Evolutionary conservation across 2,888 invertebrate genomes (phyloP), one percentile per base, ranked within the genome.

Genomic region (Orthonevra nobilis): DNA sequence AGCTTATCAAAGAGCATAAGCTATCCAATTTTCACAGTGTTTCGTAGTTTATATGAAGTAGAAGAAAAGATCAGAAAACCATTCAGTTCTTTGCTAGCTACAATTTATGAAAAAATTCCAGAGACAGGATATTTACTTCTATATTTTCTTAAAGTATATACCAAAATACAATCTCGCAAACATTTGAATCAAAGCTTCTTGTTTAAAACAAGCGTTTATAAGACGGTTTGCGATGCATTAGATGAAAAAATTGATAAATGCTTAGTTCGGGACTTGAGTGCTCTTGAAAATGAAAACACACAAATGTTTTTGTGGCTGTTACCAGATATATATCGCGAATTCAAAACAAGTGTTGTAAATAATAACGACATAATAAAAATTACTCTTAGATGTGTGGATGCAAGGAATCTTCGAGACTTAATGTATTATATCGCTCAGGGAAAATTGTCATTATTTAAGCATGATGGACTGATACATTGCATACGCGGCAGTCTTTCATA

Each of bases 351-450:
- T 85, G 94, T 95, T 38, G 92, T 96, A 82, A 97, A 97, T 83
- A 97, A 97, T 88, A 92, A 94, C 74, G 94, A 96, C 85, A 90
- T 99, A 81, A 90, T 99, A 83, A 94, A 96, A 86, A 92, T 97
- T 83, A 94, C 98, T 83, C 94, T 98, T 54, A 95, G 97, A 6
- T 94, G 96, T 73, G 92, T 98, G 81, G 98, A 99, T 89, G 94
- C 97, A 1, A 91, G 91, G 81, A 97, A 98, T 90, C 90, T 99
- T 77, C 96, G 97, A 86, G 95, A 96, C 83, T 90, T 99, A 61
- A 93, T 98, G 81, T 97, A 97, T 88, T 93, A 95, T 86, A 95
- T 98, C 81, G 91, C 97, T 84, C 96, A 97, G 89, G 97, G 96
- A 58, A 95, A 94, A 84, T 89, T 96, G 74, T 93, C 93, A 85